A percentile compares a stretch with the other conserved stretches of the same genome.
phyloP scores from a whole-genome alignment of 2,113 vertebrate species.

The Pteruthius melanotis region DNA sequence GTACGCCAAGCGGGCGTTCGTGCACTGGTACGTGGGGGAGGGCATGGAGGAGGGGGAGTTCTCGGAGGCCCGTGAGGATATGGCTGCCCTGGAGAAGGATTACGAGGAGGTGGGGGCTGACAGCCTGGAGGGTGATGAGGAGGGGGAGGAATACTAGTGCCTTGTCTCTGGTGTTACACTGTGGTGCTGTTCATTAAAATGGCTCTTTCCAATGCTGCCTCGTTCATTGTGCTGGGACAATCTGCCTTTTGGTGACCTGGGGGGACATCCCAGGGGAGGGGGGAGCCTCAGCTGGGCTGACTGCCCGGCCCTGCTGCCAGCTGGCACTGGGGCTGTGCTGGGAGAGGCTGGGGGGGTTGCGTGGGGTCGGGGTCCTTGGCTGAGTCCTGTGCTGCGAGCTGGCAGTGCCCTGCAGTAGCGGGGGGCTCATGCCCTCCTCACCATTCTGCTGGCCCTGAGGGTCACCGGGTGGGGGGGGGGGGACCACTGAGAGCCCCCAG shows the following conservation, averaged over 20 bases:
- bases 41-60: conserved; percentile 71
- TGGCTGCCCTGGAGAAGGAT: not conserved
- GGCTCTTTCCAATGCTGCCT: not conserved
- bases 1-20: conserved; percentile 66
- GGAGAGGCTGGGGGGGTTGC: not conserved
- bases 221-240: not conserved
- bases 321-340: not conserved
- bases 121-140: not conserved
- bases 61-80: conserved; percentile 55
- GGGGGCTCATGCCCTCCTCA: not conserved
- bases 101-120: not conserved
- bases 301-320: not conserved
- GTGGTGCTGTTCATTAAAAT: not conserved
- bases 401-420: accelerated
- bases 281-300: not conserved
- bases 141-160: not conserved
- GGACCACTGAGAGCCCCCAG: no score
- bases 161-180: not conserved
- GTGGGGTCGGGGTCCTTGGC: not conserved
- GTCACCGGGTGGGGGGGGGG: no score
- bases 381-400: not conserved
- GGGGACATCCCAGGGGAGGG: not conserved
- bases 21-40: conserved; percentile 69
- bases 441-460: not conserved
- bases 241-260: not conserved